Base-by-base conservation (phyloP, 1,140 invertebrate genomes). In the Drosophila bipectinata region DNA sequence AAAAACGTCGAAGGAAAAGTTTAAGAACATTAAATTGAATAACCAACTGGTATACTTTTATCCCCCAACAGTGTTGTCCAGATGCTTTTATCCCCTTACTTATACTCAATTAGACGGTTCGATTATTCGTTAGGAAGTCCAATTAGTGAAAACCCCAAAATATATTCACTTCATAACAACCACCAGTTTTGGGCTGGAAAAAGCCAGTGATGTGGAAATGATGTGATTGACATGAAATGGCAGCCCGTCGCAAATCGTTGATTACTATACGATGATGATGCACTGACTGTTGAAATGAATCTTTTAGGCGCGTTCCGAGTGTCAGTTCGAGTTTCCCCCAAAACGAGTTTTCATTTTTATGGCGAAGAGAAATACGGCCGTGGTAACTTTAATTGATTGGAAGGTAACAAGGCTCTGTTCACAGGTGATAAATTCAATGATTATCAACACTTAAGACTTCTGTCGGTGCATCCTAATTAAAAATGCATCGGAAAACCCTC, bases 371-470 rank as follows among this genome's bases (percentile, higher is more conserved):
- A 28, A 30, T 1, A 45, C n/a, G 8, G 45, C 44, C 26, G 51
- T 6, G 47, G 30, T 37, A 48, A 58, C 37, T 55, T 68, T 69
- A 76, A 67, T 76, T 74, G 72, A 74, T 74, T 57, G 72, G 39
- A 52, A 12, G 51, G 30, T 77, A 75, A 74, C 47, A 54, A 72
- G 67, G 45, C 57, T 85, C 78, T 62, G 68, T 82, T 87, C 74
- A 82, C 83, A 87, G 83, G 79, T 88, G 79, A 88, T 88, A 88
- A 88, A 88, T 88, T 88, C 45, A 67, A 71, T 76, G 79, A 88
- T 88, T 88, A 88, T 83, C 79, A 83, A 79, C 83, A 83, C 84
- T 62, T 71, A 67, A 51, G 63, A 69, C 63, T 69, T 69, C 66
- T 69, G 66, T 69, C 51, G 51, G 63, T 37, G 39, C 24, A 59